These are phyloP conservation scores for Pseudeuparius sepicola DNA, from an alignment of 2,888 invertebrate species.

Conservation along the genomic window DNA sequence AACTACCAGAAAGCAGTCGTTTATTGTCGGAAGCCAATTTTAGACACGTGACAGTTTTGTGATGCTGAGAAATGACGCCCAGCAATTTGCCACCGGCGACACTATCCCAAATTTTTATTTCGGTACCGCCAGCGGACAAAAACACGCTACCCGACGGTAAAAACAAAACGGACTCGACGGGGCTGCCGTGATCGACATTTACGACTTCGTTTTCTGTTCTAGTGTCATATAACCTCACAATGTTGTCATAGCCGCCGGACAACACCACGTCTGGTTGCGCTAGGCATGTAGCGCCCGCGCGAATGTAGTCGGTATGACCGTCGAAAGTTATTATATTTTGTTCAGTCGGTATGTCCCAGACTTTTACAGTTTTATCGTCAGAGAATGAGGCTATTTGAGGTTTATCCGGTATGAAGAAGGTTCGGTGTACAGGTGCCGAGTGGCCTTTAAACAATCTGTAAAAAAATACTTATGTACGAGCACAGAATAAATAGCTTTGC, in stretches of 20 bases:
- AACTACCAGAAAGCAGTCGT: slow-evolving; percentile 76
- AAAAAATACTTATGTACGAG: slow-evolving; percentile 13
- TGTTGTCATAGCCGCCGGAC: slow-evolving; percentile 85
- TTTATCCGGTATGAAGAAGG: slow-evolving; percentile 70
- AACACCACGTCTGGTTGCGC: slow-evolving; percentile 65
- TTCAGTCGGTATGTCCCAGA: slow-evolving; percentile 92
- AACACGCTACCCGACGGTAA: slow-evolving; percentile 85
- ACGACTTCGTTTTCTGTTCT: slow-evolving; percentile 60
- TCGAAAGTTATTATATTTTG: slow-evolving; percentile 54
- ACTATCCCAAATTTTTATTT: slow-evolving; percentile 71
- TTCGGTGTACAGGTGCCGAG: slow-evolving; percentile 67
- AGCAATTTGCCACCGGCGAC: slow-evolving; percentile 78
- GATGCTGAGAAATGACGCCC: slow-evolving; percentile 80
- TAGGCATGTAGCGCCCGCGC: slow-evolving; percentile 74
- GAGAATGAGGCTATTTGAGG: slow-evolving; percentile 77
- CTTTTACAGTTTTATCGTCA: slow-evolving; percentile 74
- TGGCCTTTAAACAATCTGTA: slow-evolving; percentile 75
- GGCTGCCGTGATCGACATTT: slow-evolving; percentile 75
- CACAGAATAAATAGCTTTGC: no score
- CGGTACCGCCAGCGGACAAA: slow-evolving; percentile 73
- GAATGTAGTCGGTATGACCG: slow-evolving; percentile 70
- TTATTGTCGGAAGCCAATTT: slow-evolving; percentile 71
- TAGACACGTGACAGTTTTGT: slow-evolving; percentile 88
- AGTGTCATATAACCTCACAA: slow-evolving; percentile 79
- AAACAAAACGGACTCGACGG: slow-evolving; percentile 81